phyloP scores from a whole-genome alignment of 2,888 invertebrate genomes.

The Brachyptera risi region DNA sequence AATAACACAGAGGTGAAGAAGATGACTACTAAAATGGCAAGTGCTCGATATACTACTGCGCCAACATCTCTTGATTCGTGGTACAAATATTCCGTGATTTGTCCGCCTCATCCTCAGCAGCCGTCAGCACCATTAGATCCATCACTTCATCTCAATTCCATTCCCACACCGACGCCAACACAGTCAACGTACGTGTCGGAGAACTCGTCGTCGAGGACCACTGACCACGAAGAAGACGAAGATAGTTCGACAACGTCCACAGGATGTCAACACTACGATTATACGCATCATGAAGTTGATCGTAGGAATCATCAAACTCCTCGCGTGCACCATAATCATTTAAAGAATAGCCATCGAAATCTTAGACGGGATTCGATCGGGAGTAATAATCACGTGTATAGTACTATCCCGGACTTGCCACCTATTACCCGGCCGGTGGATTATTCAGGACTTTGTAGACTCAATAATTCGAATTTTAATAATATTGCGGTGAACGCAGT shows the following conservation, averaged over 20 bases:
- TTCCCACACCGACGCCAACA: slow-evolving; percentile 60
- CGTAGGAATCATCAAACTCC: background rate
- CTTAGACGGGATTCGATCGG: slow-evolving; percentile 28
- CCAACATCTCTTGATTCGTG: slow-evolving; percentile 62
- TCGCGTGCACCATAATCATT: background rate
- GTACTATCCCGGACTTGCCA: slow-evolving; percentile 32
- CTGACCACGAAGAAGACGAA: slow-evolving; percentile 54
- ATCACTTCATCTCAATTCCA: slow-evolving; percentile 55
- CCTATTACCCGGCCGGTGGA: slow-evolving; percentile 34
- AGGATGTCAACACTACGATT: slow-evolving; percentile 60
- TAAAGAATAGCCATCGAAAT: slow-evolving; percentile 1
- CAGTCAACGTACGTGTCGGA: slow-evolving; percentile 54
- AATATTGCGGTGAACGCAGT: slow-evolving; percentile 9
- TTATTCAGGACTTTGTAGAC: slow-evolving; percentile 36
- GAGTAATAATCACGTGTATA: slow-evolving; percentile 29
- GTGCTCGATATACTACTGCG: slow-evolving; percentile 66
- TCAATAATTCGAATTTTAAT: slow-evolving; percentile 10
- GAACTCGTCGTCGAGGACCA: slow-evolving; percentile 46
- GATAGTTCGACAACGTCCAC: slow-evolving; percentile 40
- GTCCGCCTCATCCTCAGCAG: slow-evolving; percentile 17
- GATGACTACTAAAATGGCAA: slow-evolving; percentile 44
- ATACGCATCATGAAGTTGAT: slow-evolving; percentile 42
- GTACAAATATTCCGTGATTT: slow-evolving; percentile 50
- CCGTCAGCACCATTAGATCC: slow-evolving; percentile 49
- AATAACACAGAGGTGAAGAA: background rate